Evolutionary conservation across 2,113 vertebrate species (phyloP), one percentile per base, ranked within the genome.

Genomic region (Daubentonia madagascariensis): DNA sequence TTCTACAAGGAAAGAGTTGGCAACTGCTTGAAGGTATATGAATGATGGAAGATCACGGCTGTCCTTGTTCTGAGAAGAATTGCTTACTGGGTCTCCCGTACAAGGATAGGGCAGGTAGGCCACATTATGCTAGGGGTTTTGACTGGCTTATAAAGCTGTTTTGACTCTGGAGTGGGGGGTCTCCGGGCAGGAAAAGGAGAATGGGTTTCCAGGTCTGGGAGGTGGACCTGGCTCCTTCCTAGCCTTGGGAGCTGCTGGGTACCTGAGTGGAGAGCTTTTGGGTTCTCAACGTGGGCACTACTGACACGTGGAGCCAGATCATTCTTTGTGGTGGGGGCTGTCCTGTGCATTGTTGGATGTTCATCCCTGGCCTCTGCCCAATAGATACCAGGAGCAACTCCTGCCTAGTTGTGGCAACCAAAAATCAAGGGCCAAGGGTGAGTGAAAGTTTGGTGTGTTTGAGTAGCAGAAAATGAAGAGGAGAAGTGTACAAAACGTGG

Each of bases 241-340:
- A 52, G 32, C 35, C 17, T 61, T 14, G 18, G 79, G 28, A 68
- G 35, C 54, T 67, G 22, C 37, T 43, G 48, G 2, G 7, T 3
- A 23, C 16, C 32, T 2, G 32, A 63, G 68, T 48, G 52, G n/a
- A 43, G 7, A 32, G 23, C 28, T 61, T 70, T 70, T 8, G 37
- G 4, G 8, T 45, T 32, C 61, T n/a, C 43, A 28, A 0, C 17
- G 35, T 73, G 0, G 0, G n/a, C 52, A 13, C 48, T 72, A 16
- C 12, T n/a, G 63, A 50, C 35, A 10, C 85, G 59, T 68, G 35
- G 45, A 32, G 25, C 16, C 48, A 5, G 13, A 35, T 25, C n/a
- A 6, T 20, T 73, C n/a, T 68, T 86, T 48, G 54, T 3, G 16
- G 32, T n/a, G 16, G 37, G 14, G 18, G 3, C 23, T 72, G 8